A percentile compares a stretch with the other conserved stretches of the same genome.
These are phyloP conservation scores for Gymnothorax reevesii DNA, from an alignment of 2,797 vertebrate genomes.

Conservation along the genomic window DNA sequence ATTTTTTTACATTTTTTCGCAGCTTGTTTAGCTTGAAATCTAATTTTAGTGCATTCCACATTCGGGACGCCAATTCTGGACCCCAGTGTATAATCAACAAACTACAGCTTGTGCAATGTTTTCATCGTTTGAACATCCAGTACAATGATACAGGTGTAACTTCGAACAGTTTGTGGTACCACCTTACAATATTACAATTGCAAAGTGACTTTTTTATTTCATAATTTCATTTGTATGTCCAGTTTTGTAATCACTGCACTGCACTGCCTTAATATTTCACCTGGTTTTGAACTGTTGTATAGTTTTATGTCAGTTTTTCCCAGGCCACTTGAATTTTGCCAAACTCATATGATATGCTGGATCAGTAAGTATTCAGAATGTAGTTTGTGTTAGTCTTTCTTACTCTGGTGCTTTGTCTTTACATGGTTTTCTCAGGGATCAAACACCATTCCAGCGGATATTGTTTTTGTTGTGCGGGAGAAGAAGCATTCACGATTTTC, in stretches of 20 bases:
- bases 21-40: too few relatives aligned
- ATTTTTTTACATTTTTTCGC: too few relatives aligned
- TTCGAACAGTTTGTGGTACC: background rate
- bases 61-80: too few relatives aligned
- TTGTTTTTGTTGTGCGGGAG: slow-evolving; percentile 87
- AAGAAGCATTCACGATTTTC: slow-evolving; percentile 81
- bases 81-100: background rate
- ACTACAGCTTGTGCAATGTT: background rate
- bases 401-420: background rate
- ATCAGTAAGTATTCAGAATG: background rate
- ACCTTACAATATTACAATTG: background rate
- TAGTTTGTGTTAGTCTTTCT: background rate
- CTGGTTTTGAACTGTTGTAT: background rate
- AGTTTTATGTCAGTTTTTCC: too few relatives aligned
- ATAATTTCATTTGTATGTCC: background rate
- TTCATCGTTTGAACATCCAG: background rate
- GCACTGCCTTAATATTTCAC: background rate
- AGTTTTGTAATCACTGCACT: background rate
- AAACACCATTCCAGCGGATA: slow-evolving; percentile 87
- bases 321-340: background rate
- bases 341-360: background rate
- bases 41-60: too few relatives aligned
- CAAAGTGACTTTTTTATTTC: background rate
- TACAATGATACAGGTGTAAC: background rate
- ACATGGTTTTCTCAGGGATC: slow-evolving; percentile 75